phyloP scores from a whole-genome alignment of 2,797 vertebrate species.

The Fundulus diaphanus region DNA sequence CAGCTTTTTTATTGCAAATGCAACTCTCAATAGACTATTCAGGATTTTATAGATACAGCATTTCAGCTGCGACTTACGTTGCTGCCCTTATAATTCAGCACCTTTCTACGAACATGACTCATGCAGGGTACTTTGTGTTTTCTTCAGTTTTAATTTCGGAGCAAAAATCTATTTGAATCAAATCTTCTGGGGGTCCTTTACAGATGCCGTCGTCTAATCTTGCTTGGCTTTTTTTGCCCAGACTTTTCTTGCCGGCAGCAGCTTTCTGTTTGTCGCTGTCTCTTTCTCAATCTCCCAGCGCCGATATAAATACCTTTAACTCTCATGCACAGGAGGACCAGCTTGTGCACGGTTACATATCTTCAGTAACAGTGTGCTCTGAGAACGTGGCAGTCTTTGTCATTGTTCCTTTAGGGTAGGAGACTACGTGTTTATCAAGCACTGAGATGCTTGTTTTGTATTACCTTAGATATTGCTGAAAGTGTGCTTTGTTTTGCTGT shows the following conservation, averaged over 20 bases:
- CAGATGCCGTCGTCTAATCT: constrained; percentile 66
- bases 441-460: background rate
- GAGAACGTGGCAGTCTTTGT: constrained; percentile 5
- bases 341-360: constrained; percentile 16
- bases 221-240: constrained; percentile 48
- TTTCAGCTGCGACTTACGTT: constrained; percentile 9
- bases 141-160: constrained; percentile 46
- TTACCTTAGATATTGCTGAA: background rate
- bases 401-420: background rate
- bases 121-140: constrained; percentile 18
- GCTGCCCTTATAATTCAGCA: background rate
- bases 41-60: background rate
- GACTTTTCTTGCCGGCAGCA: constrained; percentile 52
- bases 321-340: constrained; percentile 1
- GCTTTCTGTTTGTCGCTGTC: constrained; percentile 55
- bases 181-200: constrained; percentile 50
- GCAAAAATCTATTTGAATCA: constrained; percentile 43
- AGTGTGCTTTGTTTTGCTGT: background rate
- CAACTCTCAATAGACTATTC: background rate
- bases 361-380: constrained; percentile 2
- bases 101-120: constrained; percentile 1
- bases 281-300: constrained; percentile 39
- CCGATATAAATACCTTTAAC: constrained; percentile 50
- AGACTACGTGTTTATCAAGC: background rate
- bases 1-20: background rate